Evolutionary conservation across 2,113 vertebrate species (phyloP).

Genomic region (Tetrao urogallus): DNA sequence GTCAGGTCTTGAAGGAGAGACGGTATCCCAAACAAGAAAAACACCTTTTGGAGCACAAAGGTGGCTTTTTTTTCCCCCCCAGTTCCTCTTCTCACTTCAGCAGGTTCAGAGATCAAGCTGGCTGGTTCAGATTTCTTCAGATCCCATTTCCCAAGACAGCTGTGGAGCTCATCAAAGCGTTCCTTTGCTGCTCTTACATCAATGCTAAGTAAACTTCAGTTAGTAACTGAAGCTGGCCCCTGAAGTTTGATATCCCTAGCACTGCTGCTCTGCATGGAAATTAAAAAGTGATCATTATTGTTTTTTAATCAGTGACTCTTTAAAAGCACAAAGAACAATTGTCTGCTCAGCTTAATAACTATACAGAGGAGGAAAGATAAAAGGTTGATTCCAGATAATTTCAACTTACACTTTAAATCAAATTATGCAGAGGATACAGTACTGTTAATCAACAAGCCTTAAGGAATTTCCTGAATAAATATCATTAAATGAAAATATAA

Average conservation of each 20-base stretch:
- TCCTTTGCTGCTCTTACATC: neutral
- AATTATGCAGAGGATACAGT: neutral
- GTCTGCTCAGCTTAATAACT: conserved; percentile 19
- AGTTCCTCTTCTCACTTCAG: conserved; percentile 26
- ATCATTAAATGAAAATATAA: neutral
- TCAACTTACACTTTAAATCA: conserved; percentile 29
- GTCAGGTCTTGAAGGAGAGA: neutral
- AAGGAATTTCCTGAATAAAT: conserved; percentile 35
- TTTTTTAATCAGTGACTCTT: conserved; percentile 50
- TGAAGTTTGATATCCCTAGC: conserved; percentile 49
- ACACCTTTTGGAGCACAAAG: neutral
- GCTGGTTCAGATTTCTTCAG: conserved; percentile 49
- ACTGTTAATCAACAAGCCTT: conserved; percentile 11
- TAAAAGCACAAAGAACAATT: conserved; percentile 43
- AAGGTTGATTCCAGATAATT: conserved; percentile 15
- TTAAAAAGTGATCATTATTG: conserved; percentile 50
- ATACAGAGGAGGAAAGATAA: neutral
- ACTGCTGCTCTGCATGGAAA: conserved; percentile 34
- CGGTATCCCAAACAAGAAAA: conserved; percentile 23
- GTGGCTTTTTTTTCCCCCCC: neutral
- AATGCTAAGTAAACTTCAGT: conserved; percentile 60
- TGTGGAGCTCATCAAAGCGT: conserved; percentile 66
- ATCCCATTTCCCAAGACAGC: conserved; percentile 58
- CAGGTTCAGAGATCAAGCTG: conserved; percentile 59
- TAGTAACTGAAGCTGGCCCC: conserved; percentile 51